Percentiles rank a stretch among this genome's conserved stretches.
Evolutionary conservation across 2,113 vertebrate genomes (phyloP).

Genomic region (Helogale parvula): DNA sequence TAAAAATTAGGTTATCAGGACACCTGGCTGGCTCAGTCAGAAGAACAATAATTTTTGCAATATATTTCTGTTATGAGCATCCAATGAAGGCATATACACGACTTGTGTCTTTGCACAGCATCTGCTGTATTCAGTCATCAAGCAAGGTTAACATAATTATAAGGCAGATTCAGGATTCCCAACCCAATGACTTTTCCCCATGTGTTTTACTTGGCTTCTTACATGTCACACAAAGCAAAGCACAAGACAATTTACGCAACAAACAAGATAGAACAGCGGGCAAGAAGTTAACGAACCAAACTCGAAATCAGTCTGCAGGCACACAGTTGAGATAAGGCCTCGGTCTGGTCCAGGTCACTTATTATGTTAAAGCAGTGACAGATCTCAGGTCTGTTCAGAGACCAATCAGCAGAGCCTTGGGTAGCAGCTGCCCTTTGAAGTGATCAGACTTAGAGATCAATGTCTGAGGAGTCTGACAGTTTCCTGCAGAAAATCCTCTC

Average conservation of each 20-base stretch:
- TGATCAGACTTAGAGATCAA: not conserved
- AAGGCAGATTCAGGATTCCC: not conserved
- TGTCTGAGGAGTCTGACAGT: too few species aligned
- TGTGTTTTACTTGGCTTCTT: not conserved
- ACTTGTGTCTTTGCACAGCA: not conserved
- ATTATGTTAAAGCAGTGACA: not conserved
- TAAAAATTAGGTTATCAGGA: not conserved
- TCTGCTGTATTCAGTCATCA: not conserved
- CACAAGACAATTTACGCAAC: not conserved
- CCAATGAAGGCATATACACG: too few species aligned
- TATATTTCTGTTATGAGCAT: not conserved
- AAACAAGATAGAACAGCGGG: not conserved
- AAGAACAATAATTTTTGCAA: not conserved
- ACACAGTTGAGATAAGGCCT: not conserved
- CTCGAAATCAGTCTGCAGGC: not conserved
- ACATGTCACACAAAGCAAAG: not conserved
- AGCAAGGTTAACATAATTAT: not conserved
- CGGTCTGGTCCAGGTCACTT: not conserved
- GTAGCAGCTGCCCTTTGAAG: not conserved
- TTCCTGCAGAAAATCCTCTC: too few species aligned
- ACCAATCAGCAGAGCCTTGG: not conserved
- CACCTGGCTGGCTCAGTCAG: too few species aligned
- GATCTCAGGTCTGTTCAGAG: not conserved
- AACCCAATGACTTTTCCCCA: not conserved
- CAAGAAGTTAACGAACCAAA: not conserved